Conservation (phyloP, 2,113 vertebrate species). For the Genyomyrus donnyi region DNA sequence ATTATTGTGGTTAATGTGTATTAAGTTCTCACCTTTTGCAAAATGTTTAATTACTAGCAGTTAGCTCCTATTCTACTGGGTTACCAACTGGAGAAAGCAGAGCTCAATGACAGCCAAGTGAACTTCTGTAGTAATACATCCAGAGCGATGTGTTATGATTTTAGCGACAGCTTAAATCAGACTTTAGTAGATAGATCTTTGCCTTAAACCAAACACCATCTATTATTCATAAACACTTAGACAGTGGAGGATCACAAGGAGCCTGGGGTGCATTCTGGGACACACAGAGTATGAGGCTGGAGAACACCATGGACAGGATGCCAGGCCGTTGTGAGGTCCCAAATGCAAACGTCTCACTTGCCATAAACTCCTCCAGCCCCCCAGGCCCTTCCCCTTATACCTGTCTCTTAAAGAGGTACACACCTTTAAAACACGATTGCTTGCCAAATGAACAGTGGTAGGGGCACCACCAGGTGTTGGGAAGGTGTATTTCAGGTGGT, state of each 20-base stretch:
- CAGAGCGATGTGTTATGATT: neutral
- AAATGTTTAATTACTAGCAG: neutral
- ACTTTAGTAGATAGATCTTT: neutral
- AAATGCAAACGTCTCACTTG: neutral
- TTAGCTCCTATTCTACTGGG: neutral
- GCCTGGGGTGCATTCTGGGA: neutral
- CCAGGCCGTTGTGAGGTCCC: neutral
- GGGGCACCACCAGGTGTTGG: neutral
- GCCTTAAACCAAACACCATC: neutral
- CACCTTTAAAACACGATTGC: neutral
- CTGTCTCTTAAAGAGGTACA: neutral
- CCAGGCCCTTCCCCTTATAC: neutral
- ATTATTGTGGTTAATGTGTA: neutral
- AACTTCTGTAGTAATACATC: neutral
- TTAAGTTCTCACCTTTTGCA: neutral
- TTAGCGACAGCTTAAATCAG: neutral
- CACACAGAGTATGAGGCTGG: neutral
- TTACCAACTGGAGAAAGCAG: neutral
- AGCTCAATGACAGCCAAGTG: neutral
- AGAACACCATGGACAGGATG: neutral
- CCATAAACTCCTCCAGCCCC: neutral
- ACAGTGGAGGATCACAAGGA: neutral
- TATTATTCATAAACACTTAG: neutral
- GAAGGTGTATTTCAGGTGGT: neutral
- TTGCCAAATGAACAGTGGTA: neutral